phyloP scores from a whole-genome alignment of 2,888 invertebrate genomes.

The Macrophya alboannulata region DNA sequence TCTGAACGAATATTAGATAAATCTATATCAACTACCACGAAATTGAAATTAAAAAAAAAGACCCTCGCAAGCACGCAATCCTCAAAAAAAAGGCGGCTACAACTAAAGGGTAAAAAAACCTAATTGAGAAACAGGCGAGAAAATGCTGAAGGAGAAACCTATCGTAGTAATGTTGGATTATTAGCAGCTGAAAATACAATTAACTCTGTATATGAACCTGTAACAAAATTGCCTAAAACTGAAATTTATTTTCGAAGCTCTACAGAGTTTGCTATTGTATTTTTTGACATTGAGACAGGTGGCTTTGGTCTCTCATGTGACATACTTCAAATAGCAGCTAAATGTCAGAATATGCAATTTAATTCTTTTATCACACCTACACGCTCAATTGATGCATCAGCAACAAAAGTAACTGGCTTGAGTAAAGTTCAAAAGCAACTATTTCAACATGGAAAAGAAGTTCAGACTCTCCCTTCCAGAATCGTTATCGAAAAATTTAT shows the following conservation, averaged over 20 bases:
- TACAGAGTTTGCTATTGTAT: constrained; percentile 3
- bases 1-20: neutral
- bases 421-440: constrained; percentile 2
- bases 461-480: constrained; percentile 19
- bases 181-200: constrained; percentile 5
- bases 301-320: neutral
- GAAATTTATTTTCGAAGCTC: neutral
- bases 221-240: neutral
- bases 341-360: constrained; percentile 7
- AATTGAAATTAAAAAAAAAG: neutral
- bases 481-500: neutral
- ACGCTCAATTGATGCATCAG: constrained; percentile 9
- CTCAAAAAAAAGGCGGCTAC: constrained; percentile 41
- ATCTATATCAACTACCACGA: neutral
- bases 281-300: constrained; percentile 19
- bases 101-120: constrained; percentile 30
- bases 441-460: constrained; percentile 15
- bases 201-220: neutral
- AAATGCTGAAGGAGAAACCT: constrained; percentile 38
- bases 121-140: constrained; percentile 49
- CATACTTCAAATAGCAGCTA: constrained; percentile 3
- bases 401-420: constrained; percentile 12
- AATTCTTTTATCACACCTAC: neutral
- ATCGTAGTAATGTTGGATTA: constrained; percentile 21
- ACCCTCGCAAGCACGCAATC: constrained; percentile 18